Evolutionary conservation across 2,888 invertebrate genomes (phyloP), one percentile per base, ranked within the genome.

Genomic region (Conops quadrifasciatus): DNA sequence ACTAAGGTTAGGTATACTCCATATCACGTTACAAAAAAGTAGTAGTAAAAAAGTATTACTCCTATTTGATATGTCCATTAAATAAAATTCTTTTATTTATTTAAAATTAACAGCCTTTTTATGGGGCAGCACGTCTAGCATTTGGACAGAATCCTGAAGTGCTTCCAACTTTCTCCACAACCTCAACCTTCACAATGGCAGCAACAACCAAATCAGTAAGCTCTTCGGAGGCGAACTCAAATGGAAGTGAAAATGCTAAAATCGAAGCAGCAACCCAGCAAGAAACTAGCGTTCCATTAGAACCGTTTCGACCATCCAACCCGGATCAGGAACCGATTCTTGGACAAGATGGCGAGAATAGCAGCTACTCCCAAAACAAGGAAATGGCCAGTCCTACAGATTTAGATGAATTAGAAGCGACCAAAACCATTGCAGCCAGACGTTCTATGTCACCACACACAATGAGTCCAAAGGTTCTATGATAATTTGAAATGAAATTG

Each of bases 121-220:
- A 89, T 77, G 90, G 90, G 67, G 90, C 90, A 4, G 90, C 90
- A 36, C 88, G 90, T 26, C 85, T 90, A 71, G 85, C 86, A 15
- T 86, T 85, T 75, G 85, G 85, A 60, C 85, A 86, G 78, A 88
- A 90, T 67, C 90, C 89, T 69, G 88, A 85, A 77, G 82, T 85
- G 71, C 81, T 84, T 74, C 83, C 85, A 47, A 83, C 84, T 62
- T 78, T 81, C 49, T 77, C 84, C 21, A 80, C 83, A 19, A 76
- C 78, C 43, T 74, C 81, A 5, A 75, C 81, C 45, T 78, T 82
- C 67, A 76, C 79, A 2, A 75, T 79, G 15, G 71, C 78, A 4
- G 59, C 77, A 45, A 67, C 78, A 28, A 58, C 26, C 28, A 67
- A n/a, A n/a, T n/a, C n/a, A n/a, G n/a, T n/a, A n/a, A n/a, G n/a